Evolutionary conservation across 2,888 invertebrate species (phyloP).

Genomic region (Smittia sp.): DNA sequence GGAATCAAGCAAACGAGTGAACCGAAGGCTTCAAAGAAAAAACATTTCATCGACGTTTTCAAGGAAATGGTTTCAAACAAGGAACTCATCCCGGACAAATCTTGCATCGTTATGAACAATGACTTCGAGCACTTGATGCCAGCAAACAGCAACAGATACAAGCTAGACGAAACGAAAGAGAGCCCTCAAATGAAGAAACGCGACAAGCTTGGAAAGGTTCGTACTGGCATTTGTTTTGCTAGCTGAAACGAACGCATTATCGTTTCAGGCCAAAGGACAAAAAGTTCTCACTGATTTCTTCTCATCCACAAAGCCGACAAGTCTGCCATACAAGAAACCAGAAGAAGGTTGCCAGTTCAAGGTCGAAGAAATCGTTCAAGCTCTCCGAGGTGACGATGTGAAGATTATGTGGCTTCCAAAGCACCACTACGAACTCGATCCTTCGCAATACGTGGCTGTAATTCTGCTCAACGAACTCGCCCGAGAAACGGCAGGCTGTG

Average conservation of each 20-base stretch:
- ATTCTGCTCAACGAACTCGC: background rate
- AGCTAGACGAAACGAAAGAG: background rate
- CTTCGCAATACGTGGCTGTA: background rate
- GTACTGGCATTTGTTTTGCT: background rate
- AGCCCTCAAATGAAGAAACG: background rate
- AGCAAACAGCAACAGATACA: background rate
- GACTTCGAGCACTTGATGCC: background rate
- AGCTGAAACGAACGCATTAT: background rate
- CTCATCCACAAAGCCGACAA: background rate
- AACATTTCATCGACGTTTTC: background rate
- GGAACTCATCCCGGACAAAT: background rate
- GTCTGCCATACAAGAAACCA: background rate
- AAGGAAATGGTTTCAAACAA: background rate
- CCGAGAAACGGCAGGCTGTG: background rate
- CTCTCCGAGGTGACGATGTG: constrained; percentile 14
- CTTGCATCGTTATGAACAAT: background rate
- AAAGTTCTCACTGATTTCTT: background rate
- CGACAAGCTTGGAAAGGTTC: background rate
- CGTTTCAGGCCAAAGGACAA: background rate
- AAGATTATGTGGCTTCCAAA: constrained; percentile 16
- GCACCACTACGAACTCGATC: constrained; percentile 13
- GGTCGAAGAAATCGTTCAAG: background rate
- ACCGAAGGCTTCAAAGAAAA: background rate
- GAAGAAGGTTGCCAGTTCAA: background rate
- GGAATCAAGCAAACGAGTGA: background rate